Percentiles rank a stretch among this genome's conserved stretches.
These are phyloP conservation scores for Macrotrachela quadricornifera DNA, from an alignment of 1,140 invertebrate genomes.

Conservation along the genomic window DNA sequence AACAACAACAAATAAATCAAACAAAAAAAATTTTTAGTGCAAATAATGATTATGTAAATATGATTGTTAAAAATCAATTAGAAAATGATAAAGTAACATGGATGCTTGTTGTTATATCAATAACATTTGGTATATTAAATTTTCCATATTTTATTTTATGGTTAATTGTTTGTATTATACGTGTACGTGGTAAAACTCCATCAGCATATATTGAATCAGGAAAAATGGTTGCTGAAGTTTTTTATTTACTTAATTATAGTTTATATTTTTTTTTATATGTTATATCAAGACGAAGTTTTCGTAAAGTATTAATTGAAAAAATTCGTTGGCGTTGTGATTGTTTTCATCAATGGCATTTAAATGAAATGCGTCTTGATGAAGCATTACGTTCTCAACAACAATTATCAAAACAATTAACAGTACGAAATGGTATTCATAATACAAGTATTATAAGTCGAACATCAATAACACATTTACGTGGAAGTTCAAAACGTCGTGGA, in stretches of 20 bases:
- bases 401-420: no score
- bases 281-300: background rate
- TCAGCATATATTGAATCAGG: background rate
- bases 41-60: background rate
- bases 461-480: no score
- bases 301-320: background rate
- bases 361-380: no score
- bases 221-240: constrained; percentile 2
- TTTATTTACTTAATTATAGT: constrained; percentile 6
- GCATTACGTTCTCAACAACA: no score
- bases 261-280: constrained; percentile 7
- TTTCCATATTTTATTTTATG: constrained; percentile 4
- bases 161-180: background rate
- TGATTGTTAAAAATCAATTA: background rate
- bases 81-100: constrained; percentile 8
- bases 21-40: no score
- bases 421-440: no score
- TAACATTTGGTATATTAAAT: constrained; percentile 1
- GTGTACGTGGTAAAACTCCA: background rate
- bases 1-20: no score
- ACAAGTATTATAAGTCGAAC: no score
- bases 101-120: constrained; percentile 5
- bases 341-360: no score
- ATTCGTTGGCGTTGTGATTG: background rate
- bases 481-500: no score